Evolutionary conservation across 1,140 invertebrate species (phyloP).

Genomic region (Drosophila pectinifera): DNA sequence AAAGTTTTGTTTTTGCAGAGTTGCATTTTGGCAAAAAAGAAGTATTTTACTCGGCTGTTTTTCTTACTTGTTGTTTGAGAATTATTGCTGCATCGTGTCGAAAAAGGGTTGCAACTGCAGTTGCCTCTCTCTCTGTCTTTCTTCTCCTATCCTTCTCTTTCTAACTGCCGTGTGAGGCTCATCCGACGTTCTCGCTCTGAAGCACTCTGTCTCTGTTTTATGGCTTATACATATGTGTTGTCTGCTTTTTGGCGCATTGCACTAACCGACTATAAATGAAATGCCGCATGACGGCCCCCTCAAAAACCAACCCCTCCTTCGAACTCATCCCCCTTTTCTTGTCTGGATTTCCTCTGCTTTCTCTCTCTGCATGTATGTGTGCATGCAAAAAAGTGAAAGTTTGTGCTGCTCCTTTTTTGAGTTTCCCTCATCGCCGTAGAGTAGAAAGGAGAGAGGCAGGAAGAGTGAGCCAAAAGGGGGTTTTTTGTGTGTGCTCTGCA

Average conservation of each 20-base stretch:
- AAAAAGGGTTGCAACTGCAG: constrained; percentile 59
- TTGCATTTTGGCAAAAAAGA: constrained; percentile 32
- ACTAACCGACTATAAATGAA: constrained; percentile 67
- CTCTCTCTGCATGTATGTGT: background rate
- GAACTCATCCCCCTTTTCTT: constrained; percentile 1
- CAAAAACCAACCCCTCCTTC: constrained; percentile 4
- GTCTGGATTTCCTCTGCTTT: constrained; percentile 11
- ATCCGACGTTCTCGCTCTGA: constrained; percentile 3
- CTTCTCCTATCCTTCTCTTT: background rate
- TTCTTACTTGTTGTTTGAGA: constrained; percentile 34
- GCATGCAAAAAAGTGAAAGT: constrained; percentile 81
- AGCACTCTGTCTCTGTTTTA: constrained; percentile 30
- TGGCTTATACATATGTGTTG: constrained; percentile 54
- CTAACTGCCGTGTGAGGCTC: background rate
- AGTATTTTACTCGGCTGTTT: constrained; percentile 1
- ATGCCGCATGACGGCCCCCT: constrained; percentile 73
- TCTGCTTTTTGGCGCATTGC: constrained; percentile 80
- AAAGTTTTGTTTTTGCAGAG: constrained; percentile 50
- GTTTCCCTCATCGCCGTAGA: constrained; percentile 1
- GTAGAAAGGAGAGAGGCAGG: background rate
- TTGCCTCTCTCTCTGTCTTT: constrained; percentile 11
- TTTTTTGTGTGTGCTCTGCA: constrained; percentile 52
- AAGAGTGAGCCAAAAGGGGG: constrained; percentile 14
- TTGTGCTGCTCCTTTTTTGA: constrained; percentile 67
- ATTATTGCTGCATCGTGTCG: constrained; percentile 37